These are phyloP conservation scores for Micrasema longulum DNA, from an alignment of 1,140 invertebrate species.

Conservation along the genomic window DNA sequence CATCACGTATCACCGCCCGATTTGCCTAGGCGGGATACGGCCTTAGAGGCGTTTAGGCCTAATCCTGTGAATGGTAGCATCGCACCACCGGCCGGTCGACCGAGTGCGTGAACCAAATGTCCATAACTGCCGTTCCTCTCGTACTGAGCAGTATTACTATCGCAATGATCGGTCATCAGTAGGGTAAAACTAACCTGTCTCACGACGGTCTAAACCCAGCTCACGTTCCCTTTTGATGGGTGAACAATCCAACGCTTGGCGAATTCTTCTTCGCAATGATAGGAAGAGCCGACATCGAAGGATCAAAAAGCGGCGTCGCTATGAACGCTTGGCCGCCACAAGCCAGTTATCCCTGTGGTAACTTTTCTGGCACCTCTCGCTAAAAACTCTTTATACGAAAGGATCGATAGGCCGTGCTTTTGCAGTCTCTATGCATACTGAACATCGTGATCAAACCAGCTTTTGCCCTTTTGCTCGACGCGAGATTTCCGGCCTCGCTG, in stretches of 20 bases:
- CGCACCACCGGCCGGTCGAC: conserved; percentile 76
- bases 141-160: conserved; percentile 70
- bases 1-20: conserved; percentile 66
- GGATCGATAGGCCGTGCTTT: conserved; percentile 86
- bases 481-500: conserved; percentile 87
- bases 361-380: conserved; percentile 87
- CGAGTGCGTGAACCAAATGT: conserved; percentile 80
- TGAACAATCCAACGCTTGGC: conserved; percentile 87
- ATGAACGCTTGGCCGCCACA: conserved; percentile 87
- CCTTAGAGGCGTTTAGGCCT: conserved; percentile 88
- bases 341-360: conserved; percentile 88
- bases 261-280: conserved; percentile 89
- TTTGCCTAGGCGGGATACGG: conserved; percentile 76
- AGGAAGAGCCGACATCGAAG: conserved; percentile 89
- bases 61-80: conserved; percentile 86
- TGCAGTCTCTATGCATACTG: conserved; percentile 75
- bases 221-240: conserved; percentile 80
- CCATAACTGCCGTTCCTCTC: conserved; percentile 79
- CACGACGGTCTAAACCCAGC: conserved; percentile 80
- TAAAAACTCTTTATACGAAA: conserved; percentile 81
- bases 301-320: conserved; percentile 83
- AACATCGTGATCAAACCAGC: conserved; percentile 77
- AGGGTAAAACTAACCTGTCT: conserved; percentile 60
- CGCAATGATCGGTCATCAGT: conserved; percentile 66
- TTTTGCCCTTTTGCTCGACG: conserved; percentile 87